Base-by-base conservation (phyloP, 2,888 invertebrate genomes). In the Lasioglossum villosulum region DNA sequence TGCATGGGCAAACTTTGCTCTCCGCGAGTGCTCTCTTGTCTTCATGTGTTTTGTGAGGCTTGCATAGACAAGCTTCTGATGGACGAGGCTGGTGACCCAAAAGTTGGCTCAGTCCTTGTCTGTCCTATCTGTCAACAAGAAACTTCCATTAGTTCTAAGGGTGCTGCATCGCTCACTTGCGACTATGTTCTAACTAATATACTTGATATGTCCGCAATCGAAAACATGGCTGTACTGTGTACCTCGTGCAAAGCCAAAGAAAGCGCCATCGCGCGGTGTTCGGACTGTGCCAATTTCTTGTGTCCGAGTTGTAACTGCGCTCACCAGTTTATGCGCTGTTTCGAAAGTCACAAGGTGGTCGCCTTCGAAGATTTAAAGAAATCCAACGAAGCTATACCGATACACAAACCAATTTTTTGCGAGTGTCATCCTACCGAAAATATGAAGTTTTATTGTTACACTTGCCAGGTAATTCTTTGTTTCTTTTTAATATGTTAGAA, bases 211-310 rank as follows among this genome's bases (percentile, higher is more conserved):
- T 97, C 97, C 56, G 97, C 97, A 78, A 97, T 97, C 94, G 97
- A 97, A 93, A 96, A 95, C 89, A 96, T 96, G 93, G 97, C 97
- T 88, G 96, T 96, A 63, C 93, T 96, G 2, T 99, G 99, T 96
- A 98, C 99, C 80, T 98, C 99, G 89, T 99, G 99, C 96, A 99
- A 99, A 95, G 98, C 98, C 92, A 98, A 98, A 96, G 99, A 99
- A 95, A 97, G 97, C 92, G 99, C 99, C 27, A 98, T 99, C 76
- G 99, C 99, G 19, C 97, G 98, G 86, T 99, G 99, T 96, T 98
- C 98, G 92, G 99, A 99, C 95, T 99, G 99, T 95, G 98, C 98
- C 93, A 98, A 98, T 95, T 98, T 99, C 95, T 96, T 99, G 75
- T 99, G 99, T 95, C 97, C 97, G 87, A 98, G 98, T 94, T 99